A percentile compares a stretch with the other conserved stretches of the same genome.
Evolutionary conservation across 1,140 invertebrate genomes (phyloP).

Genomic region (Trissolcus basalis): DNA sequence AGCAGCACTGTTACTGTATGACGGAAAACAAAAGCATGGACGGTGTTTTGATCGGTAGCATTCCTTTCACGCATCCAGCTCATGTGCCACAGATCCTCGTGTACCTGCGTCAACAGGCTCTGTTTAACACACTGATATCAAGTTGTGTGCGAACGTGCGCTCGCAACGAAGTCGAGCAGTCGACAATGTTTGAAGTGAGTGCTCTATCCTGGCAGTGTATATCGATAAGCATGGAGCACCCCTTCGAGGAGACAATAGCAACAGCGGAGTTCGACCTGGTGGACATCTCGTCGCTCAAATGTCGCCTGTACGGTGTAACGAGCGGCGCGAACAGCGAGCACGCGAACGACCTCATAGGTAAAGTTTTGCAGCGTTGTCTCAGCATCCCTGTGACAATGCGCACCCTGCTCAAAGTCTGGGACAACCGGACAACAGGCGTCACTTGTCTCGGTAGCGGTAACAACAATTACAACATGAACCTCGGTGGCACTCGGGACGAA

Average conservation of each 20-base stretch:
- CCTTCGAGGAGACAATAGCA: constrained; percentile 92
- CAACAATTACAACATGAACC: constrained; percentile 71
- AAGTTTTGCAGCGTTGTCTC: constrained; percentile 91
- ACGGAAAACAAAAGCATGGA: constrained; percentile 87
- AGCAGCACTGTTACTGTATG: constrained; percentile 95
- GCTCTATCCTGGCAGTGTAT: constrained; percentile 92
- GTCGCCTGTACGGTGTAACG: constrained; percentile 78
- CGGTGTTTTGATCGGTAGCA: constrained; percentile 86
- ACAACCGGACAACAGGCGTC: constrained; percentile 68
- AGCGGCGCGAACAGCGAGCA: constrained; percentile 76
- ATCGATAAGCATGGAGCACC: constrained; percentile 93
- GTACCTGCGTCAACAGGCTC: constrained; percentile 90
- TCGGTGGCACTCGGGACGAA: constrained; percentile 64
- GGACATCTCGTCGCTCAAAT: constrained; percentile 86
- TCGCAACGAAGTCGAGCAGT: constrained; percentile 83
- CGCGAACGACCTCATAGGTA: constrained; percentile 86
- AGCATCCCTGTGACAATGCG: constrained; percentile 93
- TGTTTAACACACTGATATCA: constrained; percentile 92
- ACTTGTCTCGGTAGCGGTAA: constrained; percentile 70
- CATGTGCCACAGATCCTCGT: constrained; percentile 93
- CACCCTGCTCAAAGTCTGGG: constrained; percentile 77
- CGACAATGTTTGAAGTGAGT: constrained; percentile 93
- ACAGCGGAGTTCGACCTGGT: constrained; percentile 92
- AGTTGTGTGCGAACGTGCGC: constrained; percentile 88
- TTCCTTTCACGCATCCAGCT: constrained; percentile 95